phyloP scores from a whole-genome alignment of 35 echinoderm and acorn worm species.

The Heliocidaris erythrogramma region DNA sequence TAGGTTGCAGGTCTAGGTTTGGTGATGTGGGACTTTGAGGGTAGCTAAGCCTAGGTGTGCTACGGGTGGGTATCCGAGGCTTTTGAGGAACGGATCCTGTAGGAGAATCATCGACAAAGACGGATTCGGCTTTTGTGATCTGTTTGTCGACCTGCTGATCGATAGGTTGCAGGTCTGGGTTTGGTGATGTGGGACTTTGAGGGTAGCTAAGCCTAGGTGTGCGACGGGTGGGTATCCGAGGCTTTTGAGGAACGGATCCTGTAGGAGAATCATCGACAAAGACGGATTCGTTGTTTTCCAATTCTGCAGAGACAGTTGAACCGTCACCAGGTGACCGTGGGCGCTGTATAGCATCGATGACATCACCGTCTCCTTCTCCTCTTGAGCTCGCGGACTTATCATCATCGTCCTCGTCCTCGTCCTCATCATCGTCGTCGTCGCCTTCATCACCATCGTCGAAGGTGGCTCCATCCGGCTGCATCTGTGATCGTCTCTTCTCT shows the following conservation, averaged over 20 bases:
- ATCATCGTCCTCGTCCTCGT: neutral
- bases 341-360: neutral
- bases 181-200: neutral
- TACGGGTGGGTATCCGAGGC: neutral
- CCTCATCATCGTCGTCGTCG: neutral
- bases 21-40: neutral
- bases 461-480: neutral
- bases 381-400: neutral
- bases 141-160: neutral
- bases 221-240: neutral
- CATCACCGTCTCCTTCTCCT: constrained; percentile 17
- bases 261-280: neutral
- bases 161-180: neutral
- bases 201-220: neutral
- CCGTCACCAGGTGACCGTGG: constrained; percentile 32
- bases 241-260: neutral
- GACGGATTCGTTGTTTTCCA: neutral
- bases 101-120: neutral
- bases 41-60: neutral
- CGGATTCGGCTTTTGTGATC: neutral
- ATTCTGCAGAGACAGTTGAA: neutral
- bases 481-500: neutral
- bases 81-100: neutral
- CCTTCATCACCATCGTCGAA: neutral
- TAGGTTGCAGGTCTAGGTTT: neutral